Percentiles rank a stretch among this genome's conserved stretches.
Conservation (phyloP, 2,113 vertebrate species). For the Oxyruncus cristatus region DNA sequence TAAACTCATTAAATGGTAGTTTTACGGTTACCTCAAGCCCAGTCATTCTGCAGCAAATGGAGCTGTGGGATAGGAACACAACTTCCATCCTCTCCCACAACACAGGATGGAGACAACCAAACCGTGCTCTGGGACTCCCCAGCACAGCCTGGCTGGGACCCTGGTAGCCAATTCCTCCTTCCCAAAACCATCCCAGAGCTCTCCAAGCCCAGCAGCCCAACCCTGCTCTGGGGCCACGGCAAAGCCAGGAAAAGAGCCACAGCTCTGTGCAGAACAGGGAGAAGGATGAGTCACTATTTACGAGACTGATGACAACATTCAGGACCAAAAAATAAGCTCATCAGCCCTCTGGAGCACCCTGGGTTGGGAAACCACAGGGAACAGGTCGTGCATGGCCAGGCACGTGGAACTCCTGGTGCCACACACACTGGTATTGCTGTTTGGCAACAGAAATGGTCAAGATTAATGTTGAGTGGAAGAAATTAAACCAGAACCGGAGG, state of each 20-base stretch:
- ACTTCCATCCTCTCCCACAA: fast-evolving
- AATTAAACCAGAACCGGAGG: not conserved
- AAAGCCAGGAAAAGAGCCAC: not conserved
- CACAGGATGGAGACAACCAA: not conserved
- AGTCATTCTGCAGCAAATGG: not conserved
- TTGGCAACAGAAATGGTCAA: not conserved
- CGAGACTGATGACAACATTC: not conserved
- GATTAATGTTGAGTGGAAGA: fast-evolving
- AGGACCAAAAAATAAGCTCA: not conserved
- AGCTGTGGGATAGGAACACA: not conserved
- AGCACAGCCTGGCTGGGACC: not conserved
- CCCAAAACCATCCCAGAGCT: not conserved
- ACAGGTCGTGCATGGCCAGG: fast-evolving
- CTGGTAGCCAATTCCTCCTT: fast-evolving
- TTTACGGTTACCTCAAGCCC: not conserved
- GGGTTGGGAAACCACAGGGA: not conserved
- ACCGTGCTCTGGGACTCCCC: not conserved
- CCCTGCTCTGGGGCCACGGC: fast-evolving
- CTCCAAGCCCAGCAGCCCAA: not conserved
- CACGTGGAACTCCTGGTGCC: fast-evolving
- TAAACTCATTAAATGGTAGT: not conserved
- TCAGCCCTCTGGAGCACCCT: not conserved
- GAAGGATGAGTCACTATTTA: not conserved
- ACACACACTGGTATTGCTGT: not conserved
- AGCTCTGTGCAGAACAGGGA: not conserved